These are phyloP conservation scores for Diadegma fenestrale DNA, from an alignment of 2,888 invertebrate genomes.

Conservation along the genomic window DNA sequence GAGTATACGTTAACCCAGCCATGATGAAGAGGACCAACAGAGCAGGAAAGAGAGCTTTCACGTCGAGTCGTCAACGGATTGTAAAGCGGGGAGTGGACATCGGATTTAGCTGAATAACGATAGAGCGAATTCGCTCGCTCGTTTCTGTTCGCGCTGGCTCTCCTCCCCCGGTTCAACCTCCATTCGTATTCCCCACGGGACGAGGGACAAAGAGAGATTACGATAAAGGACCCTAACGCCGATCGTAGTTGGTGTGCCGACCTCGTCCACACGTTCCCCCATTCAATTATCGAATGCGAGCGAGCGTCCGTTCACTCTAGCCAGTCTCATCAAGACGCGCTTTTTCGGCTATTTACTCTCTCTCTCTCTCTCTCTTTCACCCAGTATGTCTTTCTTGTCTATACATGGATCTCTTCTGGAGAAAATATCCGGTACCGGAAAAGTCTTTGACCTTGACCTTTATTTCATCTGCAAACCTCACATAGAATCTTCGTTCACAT, in stretches of 20 bases:
- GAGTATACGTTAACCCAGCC: constrained; percentile 13
- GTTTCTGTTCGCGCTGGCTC: constrained; percentile 36
- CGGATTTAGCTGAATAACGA: constrained; percentile 76
- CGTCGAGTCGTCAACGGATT: constrained; percentile 63
- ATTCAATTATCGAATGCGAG: constrained; percentile 80
- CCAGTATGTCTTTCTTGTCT: background rate
- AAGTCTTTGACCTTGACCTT: background rate
- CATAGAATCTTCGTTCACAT: background rate
- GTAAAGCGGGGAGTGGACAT: constrained; percentile 65
- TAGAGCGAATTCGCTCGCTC: constrained; percentile 70
- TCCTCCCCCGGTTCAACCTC: constrained; percentile 13
- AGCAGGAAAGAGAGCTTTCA: constrained; percentile 49
- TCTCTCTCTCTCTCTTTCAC: constrained; percentile 27
- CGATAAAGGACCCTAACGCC: constrained; percentile 74
- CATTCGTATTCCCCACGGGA: constrained; percentile 51
- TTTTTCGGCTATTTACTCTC: constrained; percentile 54
- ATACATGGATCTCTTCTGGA: constrained; percentile 3
- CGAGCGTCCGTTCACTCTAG: constrained; percentile 70
- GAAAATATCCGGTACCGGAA: background rate
- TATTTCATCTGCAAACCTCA: background rate
- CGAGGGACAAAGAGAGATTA: constrained; percentile 44
- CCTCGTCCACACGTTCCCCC: constrained; percentile 77
- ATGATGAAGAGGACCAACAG: constrained; percentile 25
- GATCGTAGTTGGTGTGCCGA: constrained; percentile 76
- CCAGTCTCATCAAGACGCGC: constrained; percentile 62